phyloP scores from a whole-genome alignment of 1,140 invertebrate species.

The Trachymyrmex cornetzi region DNA sequence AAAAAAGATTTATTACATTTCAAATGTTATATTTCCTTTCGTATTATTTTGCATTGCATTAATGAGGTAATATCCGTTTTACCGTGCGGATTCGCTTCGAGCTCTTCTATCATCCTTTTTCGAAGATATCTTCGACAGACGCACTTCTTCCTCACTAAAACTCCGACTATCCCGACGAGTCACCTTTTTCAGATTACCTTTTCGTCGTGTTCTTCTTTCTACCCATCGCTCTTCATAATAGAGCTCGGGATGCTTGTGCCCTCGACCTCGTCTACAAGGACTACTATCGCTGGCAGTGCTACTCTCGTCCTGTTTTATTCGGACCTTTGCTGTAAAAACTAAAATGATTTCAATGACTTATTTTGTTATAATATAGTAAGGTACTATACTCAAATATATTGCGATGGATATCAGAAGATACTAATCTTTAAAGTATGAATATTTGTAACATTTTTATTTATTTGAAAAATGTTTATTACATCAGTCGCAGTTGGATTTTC shows the following conservation, averaged over 20 bases:
- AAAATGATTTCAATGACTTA: conserved; percentile 50
- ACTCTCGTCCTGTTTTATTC: conserved; percentile 74
- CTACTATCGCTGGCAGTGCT: conserved; percentile 81
- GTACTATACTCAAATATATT: conserved; percentile 3
- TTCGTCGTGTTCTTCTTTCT: conserved; percentile 79
- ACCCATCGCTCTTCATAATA: conserved; percentile 85
- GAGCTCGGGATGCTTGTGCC: conserved; percentile 74
- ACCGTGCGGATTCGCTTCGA: conserved; percentile 83
- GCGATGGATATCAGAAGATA: background rate
- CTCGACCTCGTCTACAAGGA: conserved; percentile 58
- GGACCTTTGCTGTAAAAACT: conserved; percentile 83
- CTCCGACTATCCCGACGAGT: conserved; percentile 82
- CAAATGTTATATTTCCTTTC: background rate
- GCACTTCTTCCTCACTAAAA: conserved; percentile 85
- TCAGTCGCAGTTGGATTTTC: background rate
- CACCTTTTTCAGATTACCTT: conserved; percentile 77
- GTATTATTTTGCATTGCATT: conserved; percentile 1
- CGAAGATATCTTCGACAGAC: conserved; percentile 79
- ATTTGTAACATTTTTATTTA: background rate
- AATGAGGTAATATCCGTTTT: conserved; percentile 34
- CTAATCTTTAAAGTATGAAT: background rate
- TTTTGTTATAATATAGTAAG: background rate
- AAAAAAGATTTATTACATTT: background rate
- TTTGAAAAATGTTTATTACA: background rate
- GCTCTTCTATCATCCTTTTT: conserved; percentile 80